Evolutionary conservation across 35 echinoderm and acorn worm genomes (phyloP).

Genomic region (Holothuria glaberrima): DNA sequence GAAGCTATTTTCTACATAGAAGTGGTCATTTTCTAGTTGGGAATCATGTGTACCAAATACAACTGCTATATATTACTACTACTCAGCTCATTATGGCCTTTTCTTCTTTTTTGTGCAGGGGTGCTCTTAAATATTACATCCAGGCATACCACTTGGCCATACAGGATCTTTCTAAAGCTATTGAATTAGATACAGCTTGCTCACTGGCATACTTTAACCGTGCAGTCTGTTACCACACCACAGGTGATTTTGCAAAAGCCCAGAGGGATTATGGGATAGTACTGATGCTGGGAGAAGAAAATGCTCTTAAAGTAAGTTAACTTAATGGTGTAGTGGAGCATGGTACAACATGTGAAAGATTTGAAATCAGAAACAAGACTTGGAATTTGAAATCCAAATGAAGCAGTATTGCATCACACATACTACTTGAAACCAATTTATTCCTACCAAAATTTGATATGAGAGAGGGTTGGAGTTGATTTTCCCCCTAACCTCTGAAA

Average conservation of each 20-base stretch:
- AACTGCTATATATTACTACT: not conserved
- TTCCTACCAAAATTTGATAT: not conserved
- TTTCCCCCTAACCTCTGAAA: no score
- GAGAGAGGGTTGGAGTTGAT: no score
- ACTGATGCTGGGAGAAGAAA: conserved; percentile 92
- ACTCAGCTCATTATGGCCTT: not conserved
- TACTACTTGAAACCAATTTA: not conserved
- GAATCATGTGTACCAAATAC: no score
- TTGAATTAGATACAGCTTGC: conserved; percentile 88
- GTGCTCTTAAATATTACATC: conserved; percentile 98
- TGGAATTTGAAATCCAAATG: no score
- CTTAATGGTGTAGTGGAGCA: no score
- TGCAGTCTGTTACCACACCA: conserved; percentile 98
- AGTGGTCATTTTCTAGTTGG: no score
- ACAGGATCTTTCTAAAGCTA: conserved; percentile 83
- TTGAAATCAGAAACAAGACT: no score
- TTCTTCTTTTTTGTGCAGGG: conserved; percentile 62
- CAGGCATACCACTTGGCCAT: conserved; percentile 88
- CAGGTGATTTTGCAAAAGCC: conserved; percentile 83
- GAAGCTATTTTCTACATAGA: no score
- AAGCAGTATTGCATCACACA: no score
- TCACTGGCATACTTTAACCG: conserved; percentile 98
- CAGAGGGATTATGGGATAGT: conserved; percentile 98
- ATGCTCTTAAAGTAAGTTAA: conserved; percentile 85
- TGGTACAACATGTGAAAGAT: no score